Evolutionary conservation across 1,140 invertebrate species (phyloP), one percentile per base, ranked within the genome.

Genomic region (Hydropsyche tenuis): DNA sequence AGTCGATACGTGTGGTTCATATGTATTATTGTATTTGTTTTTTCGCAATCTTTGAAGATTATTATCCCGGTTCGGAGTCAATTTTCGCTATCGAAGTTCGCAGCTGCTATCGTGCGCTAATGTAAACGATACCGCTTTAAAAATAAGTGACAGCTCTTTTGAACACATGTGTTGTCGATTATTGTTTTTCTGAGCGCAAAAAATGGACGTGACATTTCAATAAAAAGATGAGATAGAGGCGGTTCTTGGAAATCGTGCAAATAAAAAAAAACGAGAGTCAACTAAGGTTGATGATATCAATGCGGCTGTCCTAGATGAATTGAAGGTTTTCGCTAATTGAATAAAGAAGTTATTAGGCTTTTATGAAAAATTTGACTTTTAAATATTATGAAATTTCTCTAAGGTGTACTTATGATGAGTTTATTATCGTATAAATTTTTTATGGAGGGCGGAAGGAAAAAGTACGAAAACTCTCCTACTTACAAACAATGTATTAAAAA

Each of bases 361-460:
- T 37, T 37, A 37, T 37, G 30, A 37, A 37, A 37, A 37, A 37
- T 37, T 37, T 37, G 30, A 37, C 30, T 37, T 37, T 37, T 37
- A 37, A 37, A 37, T 37, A 37, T 37, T 37, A 37, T 37, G 30
- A 37, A 37, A 53, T 53, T 18, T 53, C 16, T 53, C 2, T 7
- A 25, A 60, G 2, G 23, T 60, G 23, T 25, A 23, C 22, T 60
- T 60, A 23, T 60, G 23, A 60, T 27, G 56, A 23, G 56, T 25
- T 60, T 60, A 60, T 60, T 60, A 60, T 60, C 56, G 23, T 60
- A 22, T 60, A 60, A 60, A 60, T 14, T 60, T 22, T 60, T 60
- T 60, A 60, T 27, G 56, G 23, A 27, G 56, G 56, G 56, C 25
- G 56, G 18, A 27, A 12, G 23, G 25, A 60, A 22, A 25, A 60